phyloP scores from a whole-genome alignment of 2,113 vertebrate genomes.

The Thamnophis sirtalis region DNA sequence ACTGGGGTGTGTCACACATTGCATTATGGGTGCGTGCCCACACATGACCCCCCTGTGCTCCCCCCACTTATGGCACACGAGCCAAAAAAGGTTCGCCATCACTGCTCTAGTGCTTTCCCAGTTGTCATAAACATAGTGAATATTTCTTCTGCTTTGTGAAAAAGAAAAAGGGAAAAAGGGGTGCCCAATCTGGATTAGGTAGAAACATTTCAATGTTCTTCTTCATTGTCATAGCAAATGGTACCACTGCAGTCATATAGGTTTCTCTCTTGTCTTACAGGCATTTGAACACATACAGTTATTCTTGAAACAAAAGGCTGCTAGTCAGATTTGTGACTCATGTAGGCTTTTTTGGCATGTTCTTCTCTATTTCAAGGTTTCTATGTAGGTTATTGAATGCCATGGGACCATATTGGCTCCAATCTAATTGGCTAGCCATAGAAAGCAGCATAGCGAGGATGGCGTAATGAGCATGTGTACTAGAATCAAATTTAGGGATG shows the following conservation, averaged over 20 bases:
- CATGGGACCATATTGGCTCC: no score
- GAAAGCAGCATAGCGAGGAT: not conserved
- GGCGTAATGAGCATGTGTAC: not conserved
- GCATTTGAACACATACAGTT: not conserved
- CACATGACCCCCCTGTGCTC: no score
- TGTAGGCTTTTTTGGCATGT: not conserved
- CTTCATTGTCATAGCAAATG: not conserved
- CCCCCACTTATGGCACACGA: no score
- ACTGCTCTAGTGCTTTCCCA: not conserved
- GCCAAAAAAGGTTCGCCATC: no score
- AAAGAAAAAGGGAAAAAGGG: fast-evolving
- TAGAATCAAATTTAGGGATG: not conserved
- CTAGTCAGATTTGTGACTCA: not conserved
- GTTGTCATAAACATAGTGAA: not conserved
- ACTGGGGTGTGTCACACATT: no score
- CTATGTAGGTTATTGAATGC: not conserved
- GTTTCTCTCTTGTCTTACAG: not conserved
- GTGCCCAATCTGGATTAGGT: not conserved
- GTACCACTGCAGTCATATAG: not conserved
- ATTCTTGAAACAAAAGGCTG: not conserved
- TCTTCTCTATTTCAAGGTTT: not conserved
- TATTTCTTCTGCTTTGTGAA: not conserved
- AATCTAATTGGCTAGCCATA: not conserved
- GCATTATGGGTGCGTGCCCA: no score
- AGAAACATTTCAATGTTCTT: not conserved